Base-by-base conservation (phyloP, 2,113 vertebrate genomes). In the Oceanites oceanicus region DNA sequence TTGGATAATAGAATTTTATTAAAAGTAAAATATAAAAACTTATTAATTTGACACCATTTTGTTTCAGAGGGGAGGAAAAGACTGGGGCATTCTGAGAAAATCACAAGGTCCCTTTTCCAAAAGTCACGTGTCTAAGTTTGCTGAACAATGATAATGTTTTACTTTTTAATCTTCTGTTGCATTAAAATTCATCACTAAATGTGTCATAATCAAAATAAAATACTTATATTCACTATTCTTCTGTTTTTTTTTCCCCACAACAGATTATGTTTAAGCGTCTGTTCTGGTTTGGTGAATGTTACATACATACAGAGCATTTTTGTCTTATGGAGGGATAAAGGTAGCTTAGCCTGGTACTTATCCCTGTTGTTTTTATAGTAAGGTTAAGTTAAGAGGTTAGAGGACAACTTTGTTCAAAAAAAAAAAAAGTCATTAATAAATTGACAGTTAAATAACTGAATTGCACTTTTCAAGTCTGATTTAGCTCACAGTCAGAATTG, bases 161-260 rank as follows among this genome's bases (percentile, higher is more conserved):
- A 25, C 2, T 66, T 92, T 66, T 49, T 56, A 63, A 73, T 61
- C 6, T 63, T 62, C 10, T 45, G 3, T 32, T 72, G 2, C 9
- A 50, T 75, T 78, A 55, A 38, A 73, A 74, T 84, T 71, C 7
- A 40, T 56, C 91, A 53, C 32, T 58, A 74, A 76, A 34, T 85
- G 5, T 25, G 15, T 34, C 12, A 15, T 56, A 47, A 44, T 32
- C 4, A 59, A 62, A 82, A 74, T 50, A 56, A 70, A 68, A 52
- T 49, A 40, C 13, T 40, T 59, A n/a, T 16, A n/a, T 45, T 81
- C 22, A 34, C 14, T 74, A 3, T 34, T 63, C 4, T 73, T 32
- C 9, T 49, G 20, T 13, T 3, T 0, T 4, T 34, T n/a, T 75
- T 68, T 5, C 30, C 16, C 30, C 4, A 13, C 8, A 49, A 44